Conservation (phyloP, 2,797 vertebrate genomes). For the Rhinichthys osculus region DNA sequence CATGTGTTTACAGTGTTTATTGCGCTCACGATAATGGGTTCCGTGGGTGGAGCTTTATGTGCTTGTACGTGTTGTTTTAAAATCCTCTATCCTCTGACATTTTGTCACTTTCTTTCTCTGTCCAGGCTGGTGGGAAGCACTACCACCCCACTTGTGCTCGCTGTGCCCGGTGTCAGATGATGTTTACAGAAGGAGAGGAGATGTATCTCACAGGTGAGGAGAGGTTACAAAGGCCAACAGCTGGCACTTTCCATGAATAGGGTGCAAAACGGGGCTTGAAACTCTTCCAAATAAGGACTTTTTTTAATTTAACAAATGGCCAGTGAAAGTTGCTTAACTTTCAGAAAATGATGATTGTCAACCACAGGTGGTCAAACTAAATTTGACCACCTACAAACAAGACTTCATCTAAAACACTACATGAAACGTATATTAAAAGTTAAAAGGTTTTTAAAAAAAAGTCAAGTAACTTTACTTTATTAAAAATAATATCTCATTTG, state of each 20-base stretch:
- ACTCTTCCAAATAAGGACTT: slow-evolving; percentile 24
- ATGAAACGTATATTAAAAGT: neutral
- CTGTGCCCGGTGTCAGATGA: slow-evolving; percentile 94
- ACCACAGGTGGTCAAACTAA: neutral
- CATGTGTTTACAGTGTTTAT: slow-evolving; percentile 8
- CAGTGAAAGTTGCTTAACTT: slow-evolving; percentile 17
- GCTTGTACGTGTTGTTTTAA: neutral
- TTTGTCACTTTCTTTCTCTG: slow-evolving; percentile 12
- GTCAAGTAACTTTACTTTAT: neutral
- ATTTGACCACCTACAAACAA: too few species aligned
- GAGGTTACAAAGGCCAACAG: neutral
- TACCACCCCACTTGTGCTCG: slow-evolving; percentile 97
- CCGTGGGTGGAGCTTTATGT: neutral
- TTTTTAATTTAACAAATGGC: neutral
- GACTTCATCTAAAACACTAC: neutral
- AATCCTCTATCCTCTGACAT: neutral
- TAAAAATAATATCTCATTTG: neutral
- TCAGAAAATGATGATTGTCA: slow-evolving; percentile 14
- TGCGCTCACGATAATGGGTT: slow-evolving; percentile 9
- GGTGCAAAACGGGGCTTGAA: neutral
- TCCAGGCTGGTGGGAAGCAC: slow-evolving; percentile 95
- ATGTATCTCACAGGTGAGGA: slow-evolving; percentile 97
- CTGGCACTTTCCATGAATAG: slow-evolving; percentile 20
- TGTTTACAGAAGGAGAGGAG: slow-evolving; percentile 98
- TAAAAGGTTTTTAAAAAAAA: neutral